Base-by-base conservation (phyloP, 2,113 vertebrate genomes). In the Paradoxurus hermaphroditus region DNA sequence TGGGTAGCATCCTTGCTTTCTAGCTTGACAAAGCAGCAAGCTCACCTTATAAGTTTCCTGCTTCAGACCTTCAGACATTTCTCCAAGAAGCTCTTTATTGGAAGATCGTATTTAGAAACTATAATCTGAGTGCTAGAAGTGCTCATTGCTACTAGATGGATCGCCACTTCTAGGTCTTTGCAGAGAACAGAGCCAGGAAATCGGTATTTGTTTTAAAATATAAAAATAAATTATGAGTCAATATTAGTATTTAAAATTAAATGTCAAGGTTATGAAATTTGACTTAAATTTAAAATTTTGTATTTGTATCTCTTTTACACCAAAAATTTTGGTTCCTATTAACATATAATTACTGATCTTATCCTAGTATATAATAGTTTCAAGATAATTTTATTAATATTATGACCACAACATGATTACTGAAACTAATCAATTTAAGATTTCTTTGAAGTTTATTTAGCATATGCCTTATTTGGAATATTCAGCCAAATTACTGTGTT, bases 241-340 rank as follows among this genome's bases (percentile, higher is more conserved):
- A 44, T 73, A 39, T 87, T 79, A 51, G 59, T 89, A 91, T 70
- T 97, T 73, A 19, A 91, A 31, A 85, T 75, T 93, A 93, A 84
- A 88, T 27, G 53, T 73, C 73, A 49, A 87, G 56, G 73, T 88
- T 68, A 65, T 0, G 36, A 7, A 21, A 46, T 77, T 95, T 86
- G 86, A 73, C 56, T 91, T 91, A 73, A 63, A 18, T 59, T 86
- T 41, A 23, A 44, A 46, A 49, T 81, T 70, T 82, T 72, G 8
- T 86, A 72, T 44, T 75, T 88, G 41, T 59, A 62, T 85, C 63
- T 83, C 29, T 92, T 59, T 90, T 79, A 68, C 44, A 41, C 34
- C 68, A 14, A 85, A 90, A 68, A 51, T 82, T 82, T 94, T 67
- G 29, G 92, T 86, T 92, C 62, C 29, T 91, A 23, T 62, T 97